phyloP scores from a whole-genome alignment of 2,888 invertebrate genomes.

The Phragmatobia fuliginosa region DNA sequence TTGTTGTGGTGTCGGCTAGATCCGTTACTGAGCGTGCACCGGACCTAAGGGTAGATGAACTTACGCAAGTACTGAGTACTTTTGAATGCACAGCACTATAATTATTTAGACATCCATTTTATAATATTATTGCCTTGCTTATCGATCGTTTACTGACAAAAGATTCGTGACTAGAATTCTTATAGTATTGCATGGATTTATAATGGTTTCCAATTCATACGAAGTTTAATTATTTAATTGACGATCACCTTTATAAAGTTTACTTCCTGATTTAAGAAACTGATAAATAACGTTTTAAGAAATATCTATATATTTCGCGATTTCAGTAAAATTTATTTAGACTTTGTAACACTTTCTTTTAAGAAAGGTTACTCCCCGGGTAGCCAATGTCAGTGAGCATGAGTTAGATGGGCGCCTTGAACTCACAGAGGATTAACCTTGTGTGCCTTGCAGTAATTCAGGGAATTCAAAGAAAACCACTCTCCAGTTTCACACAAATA shows the following conservation, averaged over 20 bases:
- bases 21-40: not conserved
- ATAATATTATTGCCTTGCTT: not conserved
- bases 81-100: not conserved
- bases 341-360: no score
- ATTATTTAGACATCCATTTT: not conserved
- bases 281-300: not conserved
- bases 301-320: not conserved
- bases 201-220: slow-evolving; percentile 4
- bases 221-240: slow-evolving; percentile 1
- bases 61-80: not conserved
- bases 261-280: slow-evolving; percentile 2
- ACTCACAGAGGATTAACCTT: no score
- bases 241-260: not conserved
- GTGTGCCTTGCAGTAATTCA: no score
- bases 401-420: no score
- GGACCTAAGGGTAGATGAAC: not conserved
- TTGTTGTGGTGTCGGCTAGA: not conserved
- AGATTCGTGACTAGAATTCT: slow-evolving; percentile 14
- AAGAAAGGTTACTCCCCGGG: no score
- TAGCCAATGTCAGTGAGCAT: no score
- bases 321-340: not conserved
- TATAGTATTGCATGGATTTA: slow-evolving; percentile 3
- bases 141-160: slow-evolving; percentile 6
- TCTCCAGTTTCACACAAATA: no score
- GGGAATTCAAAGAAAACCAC: no score